Base-by-base conservation (phyloP, 2,888 invertebrate genomes). In the Macrosoma leucophasiata region DNA sequence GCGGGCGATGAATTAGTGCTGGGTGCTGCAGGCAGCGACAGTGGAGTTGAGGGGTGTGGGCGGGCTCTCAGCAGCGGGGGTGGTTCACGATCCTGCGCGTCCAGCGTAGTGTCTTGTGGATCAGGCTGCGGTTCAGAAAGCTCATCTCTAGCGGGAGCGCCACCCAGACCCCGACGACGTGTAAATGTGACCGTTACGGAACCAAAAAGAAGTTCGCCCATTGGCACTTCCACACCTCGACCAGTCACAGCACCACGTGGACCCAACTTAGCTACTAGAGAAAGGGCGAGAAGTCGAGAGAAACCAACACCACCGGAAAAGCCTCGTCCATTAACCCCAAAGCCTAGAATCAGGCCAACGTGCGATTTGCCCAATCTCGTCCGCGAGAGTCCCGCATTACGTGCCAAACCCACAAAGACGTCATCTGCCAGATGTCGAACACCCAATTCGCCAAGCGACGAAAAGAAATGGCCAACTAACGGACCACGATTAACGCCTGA, bases 41-140 rank as follows among this genome's bases (percentile, higher is more conserved):
- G 93, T 55, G 94, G 93, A 3, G 91, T 93, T 9, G 93, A 93
- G 57, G 90, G 92, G 27, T 85, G 85, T 28, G 89, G 90, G 1
- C 90, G 90, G 11, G 91, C 90, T 34, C 87, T 89, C 21, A 90
- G 90, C 55, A 91, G 90, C 51, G 87, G 86, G 3, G 86, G 89
- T 6, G 88, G 90, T 28, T 89, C 89, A 25, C 84, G 89, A 2
- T 92, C 92, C 10, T 92, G 92, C 58, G 91, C 91, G 46, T 92
- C 92, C 21, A 92, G 92, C 44, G 87, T 92, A 39, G 90, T 91
- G 12, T 92, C 92, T 41, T 92, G 90, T 60, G 91, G 90, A 46
- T 92, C 92, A 2, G 92, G 91, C 4, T 91, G 90, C 56, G 93
- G 93, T 27, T 93, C 93, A 48, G 93, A 93, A 58, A 93, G 92